Conservation (phyloP, 2,797 vertebrate species). For the Xiphorhynchus erythropygius region DNA sequence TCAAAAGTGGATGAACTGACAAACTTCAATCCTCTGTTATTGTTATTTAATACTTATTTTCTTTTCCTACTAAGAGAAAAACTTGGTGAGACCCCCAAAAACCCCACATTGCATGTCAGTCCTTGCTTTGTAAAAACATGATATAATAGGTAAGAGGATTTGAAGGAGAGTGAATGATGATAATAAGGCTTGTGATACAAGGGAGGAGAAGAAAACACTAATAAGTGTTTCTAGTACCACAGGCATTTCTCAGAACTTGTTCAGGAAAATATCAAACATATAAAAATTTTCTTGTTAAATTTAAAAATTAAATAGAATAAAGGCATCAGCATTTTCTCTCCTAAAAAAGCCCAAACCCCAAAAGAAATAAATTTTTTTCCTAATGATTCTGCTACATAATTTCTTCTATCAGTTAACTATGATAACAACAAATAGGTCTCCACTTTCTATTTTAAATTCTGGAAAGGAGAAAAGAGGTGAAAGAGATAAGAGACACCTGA, state of each 20-base stretch:
- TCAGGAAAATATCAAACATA: not conserved
- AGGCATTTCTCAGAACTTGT: not conserved
- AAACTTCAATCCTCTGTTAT: not conserved
- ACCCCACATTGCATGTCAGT: not conserved
- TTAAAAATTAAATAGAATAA: not conserved
- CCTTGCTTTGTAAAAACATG: not conserved
- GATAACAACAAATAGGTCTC: not conserved
- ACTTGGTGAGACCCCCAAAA: not conserved
- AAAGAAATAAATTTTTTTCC: not conserved
- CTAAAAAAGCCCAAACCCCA: not conserved
- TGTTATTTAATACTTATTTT: conserved; percentile 17
- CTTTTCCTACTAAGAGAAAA: not conserved
- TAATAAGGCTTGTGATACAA: not conserved
- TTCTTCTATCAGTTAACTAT: not conserved
- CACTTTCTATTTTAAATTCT: not conserved
- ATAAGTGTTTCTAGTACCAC: not conserved
- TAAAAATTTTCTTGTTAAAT: not conserved
- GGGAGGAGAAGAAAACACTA: not conserved
- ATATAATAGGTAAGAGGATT: not conserved
- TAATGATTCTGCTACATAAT: not conserved
- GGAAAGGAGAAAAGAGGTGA: not conserved
- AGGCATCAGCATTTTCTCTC: not conserved
- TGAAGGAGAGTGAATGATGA: not conserved
- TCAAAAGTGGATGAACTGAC: not conserved
- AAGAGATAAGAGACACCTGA: not conserved